Conservation (phyloP, 2,797 vertebrate species). For the Darevskia nairensis region DNA sequence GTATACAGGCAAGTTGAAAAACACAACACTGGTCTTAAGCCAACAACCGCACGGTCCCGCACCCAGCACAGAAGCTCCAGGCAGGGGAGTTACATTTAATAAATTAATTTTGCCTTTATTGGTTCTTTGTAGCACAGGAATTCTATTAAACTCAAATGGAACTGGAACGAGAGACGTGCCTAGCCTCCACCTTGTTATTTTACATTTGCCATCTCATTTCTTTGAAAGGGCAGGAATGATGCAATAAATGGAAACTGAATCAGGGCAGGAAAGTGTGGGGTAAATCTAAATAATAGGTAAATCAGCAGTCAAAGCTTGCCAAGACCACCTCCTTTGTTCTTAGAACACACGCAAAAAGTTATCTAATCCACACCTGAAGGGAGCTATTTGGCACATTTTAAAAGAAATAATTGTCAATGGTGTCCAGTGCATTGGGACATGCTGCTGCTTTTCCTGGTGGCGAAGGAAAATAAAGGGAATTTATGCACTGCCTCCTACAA, state of each 20-base stretch:
- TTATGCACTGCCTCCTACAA: background rate
- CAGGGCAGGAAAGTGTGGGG: background rate
- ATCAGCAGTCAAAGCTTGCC: background rate
- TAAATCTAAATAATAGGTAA: slow-evolving; percentile 10
- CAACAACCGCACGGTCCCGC: background rate
- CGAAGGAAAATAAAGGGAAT: background rate
- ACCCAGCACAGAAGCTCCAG: background rate
- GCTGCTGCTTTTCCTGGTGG: background rate
- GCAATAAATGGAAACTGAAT: slow-evolving; percentile 14
- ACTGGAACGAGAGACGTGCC: background rate
- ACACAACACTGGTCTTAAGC: background rate
- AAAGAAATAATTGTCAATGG: background rate
- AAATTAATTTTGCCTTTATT: background rate
- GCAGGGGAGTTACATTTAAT: background rate
- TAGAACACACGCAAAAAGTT: slow-evolving; percentile 10
- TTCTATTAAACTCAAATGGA: background rate
- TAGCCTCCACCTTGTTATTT: background rate
- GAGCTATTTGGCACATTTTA: slow-evolving; percentile 10
- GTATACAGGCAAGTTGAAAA: background rate
- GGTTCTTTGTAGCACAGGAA: background rate
- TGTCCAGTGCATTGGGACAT: background rate
- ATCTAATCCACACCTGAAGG: slow-evolving; percentile 3
- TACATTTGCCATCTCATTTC: slow-evolving; percentile 18
- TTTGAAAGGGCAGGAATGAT: background rate
- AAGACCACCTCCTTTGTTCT: slow-evolving; percentile 21